Base-by-base conservation (phyloP, 2,113 vertebrate genomes). In the Eulemur rufifrons region DNA sequence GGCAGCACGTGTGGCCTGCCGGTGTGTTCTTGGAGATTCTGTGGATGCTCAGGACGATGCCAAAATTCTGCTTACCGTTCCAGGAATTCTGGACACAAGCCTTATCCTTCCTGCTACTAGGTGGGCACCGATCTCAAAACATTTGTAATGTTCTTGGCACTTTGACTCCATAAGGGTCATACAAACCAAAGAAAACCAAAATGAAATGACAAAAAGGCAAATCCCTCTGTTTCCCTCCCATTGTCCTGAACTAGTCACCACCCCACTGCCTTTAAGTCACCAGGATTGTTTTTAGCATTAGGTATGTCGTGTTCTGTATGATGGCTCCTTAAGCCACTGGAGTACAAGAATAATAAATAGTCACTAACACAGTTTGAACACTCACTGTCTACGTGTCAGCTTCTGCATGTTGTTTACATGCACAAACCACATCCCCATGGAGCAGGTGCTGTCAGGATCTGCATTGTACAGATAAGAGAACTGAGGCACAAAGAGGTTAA, bases 1-100 rank as follows among this genome's bases (percentile, higher is more conserved):
- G 39, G 89, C 89, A 45, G 78, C 39, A 20, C 77, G 96, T 63
- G n/a, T 0, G 10, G 91, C 93, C 80, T 34, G 25, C 61, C 1
- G 9, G 9, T 3, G 21, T 78, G 93, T 89, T 97, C 89, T 96
- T 92, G 93, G 93, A 95, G 96, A 76, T 83, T 78, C 83, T 69
- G 77, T 50, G 83, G 64, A n/a, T 45, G 69, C 63, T 90, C 63
- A 0, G 61, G 68, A 80, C 68, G 32, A 50, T 4, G 84, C 88
- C 90, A 61, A 14, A 32, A 77, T 52, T 86, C 85, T 96, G 66
- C 42, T 59, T 27, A 6, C 71, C 78, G 66, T 73, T 96, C 73
- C 93, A 91, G 89, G 95, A 96, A 93, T 84, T 45, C 71, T 82
- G 88, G 89, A 86, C 50, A 47, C 13, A 12, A 61, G 66, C 25